Evolutionary conservation across 2,113 vertebrate genomes (phyloP), one percentile per base, ranked within the genome.

Genomic region (Vulpes vulpes): DNA sequence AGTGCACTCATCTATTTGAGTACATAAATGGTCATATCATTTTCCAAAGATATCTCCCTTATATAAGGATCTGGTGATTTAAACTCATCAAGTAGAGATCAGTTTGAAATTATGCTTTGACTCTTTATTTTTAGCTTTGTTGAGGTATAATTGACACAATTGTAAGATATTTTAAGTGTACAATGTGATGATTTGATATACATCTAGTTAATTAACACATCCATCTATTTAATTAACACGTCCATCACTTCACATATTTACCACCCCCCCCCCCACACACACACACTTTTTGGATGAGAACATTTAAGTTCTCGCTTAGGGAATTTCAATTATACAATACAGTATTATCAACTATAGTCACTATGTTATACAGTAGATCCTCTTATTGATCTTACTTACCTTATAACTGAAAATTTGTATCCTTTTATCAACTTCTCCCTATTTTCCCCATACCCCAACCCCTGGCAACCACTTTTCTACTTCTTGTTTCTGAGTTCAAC

Each of bases 41-140:
- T 91, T 87, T 22, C 49, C 43, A 43, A 67, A 60, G 27, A 6
- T 92, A 15, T 57, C 32, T 83, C 30, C 89, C 90, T 88, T 69
- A 67, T 3, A 32, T 35, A 76, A 76, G 16, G 53, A 62, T 87
- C n/a, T 67, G 11, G 27, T 57, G 22, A n/a, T 69, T 91, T 81
- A 90, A 82, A 32, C 16, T 87, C 65, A 43, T 35, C 32, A 82
- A 43, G 30, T 38, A 49, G 89, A 64, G 35, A 35, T 25, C 30
- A 86, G 32, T 86, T 87, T 76, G n/a, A 85, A 90, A 79, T 62
- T 84, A 71, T 78, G 60, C 23, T 78, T 96, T 59, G n/a, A 60
- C 49, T 8, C 35, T 22, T 80, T 35, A 19, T 81, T 81, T 35
- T 81, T 57, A 35, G 20, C 7, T 81, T 59, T 81, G 35, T 30